Evolutionary conservation across 2,113 vertebrate genomes (phyloP), one percentile per base, ranked within the genome.

Genomic region (Triplophysa siluroides): DNA sequence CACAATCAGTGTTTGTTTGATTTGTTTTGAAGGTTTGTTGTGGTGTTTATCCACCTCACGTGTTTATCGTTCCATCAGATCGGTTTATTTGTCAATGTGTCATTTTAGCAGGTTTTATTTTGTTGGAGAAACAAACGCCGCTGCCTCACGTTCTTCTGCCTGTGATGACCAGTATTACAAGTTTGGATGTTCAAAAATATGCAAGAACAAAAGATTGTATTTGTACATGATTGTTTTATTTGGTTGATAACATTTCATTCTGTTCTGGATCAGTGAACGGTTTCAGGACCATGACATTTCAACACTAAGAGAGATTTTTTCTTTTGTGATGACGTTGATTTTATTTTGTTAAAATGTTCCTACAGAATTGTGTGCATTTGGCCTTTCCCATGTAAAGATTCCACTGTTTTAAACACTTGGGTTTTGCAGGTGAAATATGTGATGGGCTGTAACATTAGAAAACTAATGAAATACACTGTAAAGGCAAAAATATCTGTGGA

Each of bases 161-260:
- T 11, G 38, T 84, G 33, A 6, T 33, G 45, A 23, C 7, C 13
- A 81, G 5, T 58, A 21, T 82, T 78, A 29, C 33, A 73, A 58
- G 65, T 70, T 43, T 61, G 74, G 43, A n/a, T 68, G 67, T 84
- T 64, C 24, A 24, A 74, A 74, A 19, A 75, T 78, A 78, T 81
- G 75, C 70, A 81, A 78, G 63, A 78, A 73, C 54, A 24, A 26
- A 52, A 70, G 76, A 81, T 78, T 84, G 63, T 81, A 67, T 63
- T 75, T 83, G 70, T 83, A 79, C 43, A 64, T 54, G 56, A 60
- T 72, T 24, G 43, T 81, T 78, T 81, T 56, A 56, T 23, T 12
- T 6, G 65, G 19, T n/a, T 24, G 24, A n/a, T n/a, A 24, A 70
- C 18, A 56, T 56, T 56, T 13, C 14, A 3, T 54, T 54, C 12